phyloP scores from a whole-genome alignment of 2,113 vertebrate genomes.

The Grammomys dolichurus region DNA sequence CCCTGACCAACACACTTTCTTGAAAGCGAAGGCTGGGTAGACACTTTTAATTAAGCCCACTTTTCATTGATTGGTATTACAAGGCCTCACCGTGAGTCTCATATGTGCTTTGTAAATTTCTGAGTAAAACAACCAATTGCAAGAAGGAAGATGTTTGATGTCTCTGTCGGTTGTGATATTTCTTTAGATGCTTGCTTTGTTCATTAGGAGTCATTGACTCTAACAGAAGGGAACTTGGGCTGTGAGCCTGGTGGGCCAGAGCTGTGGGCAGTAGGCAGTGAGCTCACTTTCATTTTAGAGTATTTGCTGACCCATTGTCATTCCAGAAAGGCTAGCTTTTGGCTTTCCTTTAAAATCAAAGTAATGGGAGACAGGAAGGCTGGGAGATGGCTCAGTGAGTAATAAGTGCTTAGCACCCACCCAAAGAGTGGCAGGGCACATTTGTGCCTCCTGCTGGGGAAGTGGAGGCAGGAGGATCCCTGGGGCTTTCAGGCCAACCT shows the following conservation, averaged over 20 bases:
- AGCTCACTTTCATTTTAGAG: conserved; percentile 1
- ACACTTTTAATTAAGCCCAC: background rate
- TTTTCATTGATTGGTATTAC: background rate
- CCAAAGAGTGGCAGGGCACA: background rate
- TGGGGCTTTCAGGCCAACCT: background rate
- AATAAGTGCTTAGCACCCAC: background rate
- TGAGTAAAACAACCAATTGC: conserved; percentile 16
- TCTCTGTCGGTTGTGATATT: conserved; percentile 51
- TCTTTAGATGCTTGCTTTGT: conserved; percentile 38
- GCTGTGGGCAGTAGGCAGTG: background rate
- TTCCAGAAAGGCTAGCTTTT: background rate
- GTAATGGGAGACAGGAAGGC: background rate
- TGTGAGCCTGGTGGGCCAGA: background rate
- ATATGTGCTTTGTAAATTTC: conserved; percentile 14
- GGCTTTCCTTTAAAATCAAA: background rate
- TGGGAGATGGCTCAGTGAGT: background rate
- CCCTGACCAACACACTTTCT: background rate
- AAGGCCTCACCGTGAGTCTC: background rate
- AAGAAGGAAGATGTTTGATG: background rate
- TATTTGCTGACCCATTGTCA: background rate
- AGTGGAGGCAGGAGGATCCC: background rate
- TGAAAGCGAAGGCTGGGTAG: background rate
- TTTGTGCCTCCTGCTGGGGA: background rate
- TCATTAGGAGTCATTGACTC: conserved; percentile 32
- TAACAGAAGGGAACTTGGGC: conserved; percentile 24